phyloP scores from a whole-genome alignment of 2,888 invertebrate genomes.

The Bedellia somnulentella region DNA sequence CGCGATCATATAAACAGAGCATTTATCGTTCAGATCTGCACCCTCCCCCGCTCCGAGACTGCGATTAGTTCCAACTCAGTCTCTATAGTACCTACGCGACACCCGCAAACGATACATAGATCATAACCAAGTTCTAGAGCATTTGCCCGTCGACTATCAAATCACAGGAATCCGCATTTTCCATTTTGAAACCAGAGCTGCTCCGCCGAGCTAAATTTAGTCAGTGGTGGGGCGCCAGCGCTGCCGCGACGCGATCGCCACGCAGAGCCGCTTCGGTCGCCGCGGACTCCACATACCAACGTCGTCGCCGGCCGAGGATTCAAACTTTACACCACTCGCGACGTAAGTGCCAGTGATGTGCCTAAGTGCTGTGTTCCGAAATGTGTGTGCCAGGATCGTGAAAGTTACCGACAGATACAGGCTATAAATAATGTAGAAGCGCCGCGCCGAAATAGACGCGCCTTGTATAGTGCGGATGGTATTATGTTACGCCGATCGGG shows the following conservation, averaged over 20 bases:
- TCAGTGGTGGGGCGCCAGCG: no score
- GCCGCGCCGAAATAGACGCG: constrained; percentile 32
- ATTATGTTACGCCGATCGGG: constrained; percentile 24
- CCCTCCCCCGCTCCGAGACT: no score
- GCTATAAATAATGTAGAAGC: constrained; percentile 34
- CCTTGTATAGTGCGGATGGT: constrained; percentile 49
- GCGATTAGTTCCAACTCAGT: no score
- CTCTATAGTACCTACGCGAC: no score
- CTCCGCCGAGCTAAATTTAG: no score
- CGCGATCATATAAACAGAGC: no score
- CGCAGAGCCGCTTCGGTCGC: constrained; percentile 29
- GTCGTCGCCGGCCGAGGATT: constrained; percentile 48
- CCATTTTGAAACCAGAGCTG: no score
- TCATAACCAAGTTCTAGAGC: no score
- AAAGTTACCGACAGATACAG: constrained; percentile 12
- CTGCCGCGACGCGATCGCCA: constrained; percentile 21
- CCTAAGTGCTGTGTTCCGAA: constrained; percentile 3
- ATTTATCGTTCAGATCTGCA: no score
- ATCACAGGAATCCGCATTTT: no score
- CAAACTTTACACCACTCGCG: constrained; percentile 55
- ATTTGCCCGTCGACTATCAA: no score
- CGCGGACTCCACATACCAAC: constrained; percentile 72
- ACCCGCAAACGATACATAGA: no score
- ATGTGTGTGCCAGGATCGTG: neutral
- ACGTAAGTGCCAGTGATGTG: constrained; percentile 42